A percentile compares a stretch with the other conserved stretches of the same genome.
These are phyloP conservation scores for Tholera decimalis DNA, from an alignment of 2,888 invertebrate genomes.

Conservation along the genomic window DNA sequence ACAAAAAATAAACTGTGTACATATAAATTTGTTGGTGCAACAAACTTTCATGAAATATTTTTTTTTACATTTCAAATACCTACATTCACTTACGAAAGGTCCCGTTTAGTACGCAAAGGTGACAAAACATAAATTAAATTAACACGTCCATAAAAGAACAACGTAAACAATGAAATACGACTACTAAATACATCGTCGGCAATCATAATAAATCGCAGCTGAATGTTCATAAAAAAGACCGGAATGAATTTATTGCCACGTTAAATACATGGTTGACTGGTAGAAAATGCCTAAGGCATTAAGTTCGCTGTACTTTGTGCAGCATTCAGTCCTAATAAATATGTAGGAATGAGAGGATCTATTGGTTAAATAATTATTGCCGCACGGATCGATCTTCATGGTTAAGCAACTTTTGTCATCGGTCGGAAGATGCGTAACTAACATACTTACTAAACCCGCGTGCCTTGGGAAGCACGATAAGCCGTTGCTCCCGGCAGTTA, in stretches of 20 bases:
- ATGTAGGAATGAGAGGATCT: no score
- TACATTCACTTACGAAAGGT: not conserved
- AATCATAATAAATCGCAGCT: slow-evolving; percentile 47
- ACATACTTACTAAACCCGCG: no score
- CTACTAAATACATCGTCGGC: slow-evolving; percentile 26
- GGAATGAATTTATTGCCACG: slow-evolving; percentile 24
- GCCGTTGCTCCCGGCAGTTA: no score
- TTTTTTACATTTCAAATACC: slow-evolving; percentile 6
- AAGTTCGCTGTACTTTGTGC: no score
- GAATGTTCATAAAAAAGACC: slow-evolving; percentile 45
- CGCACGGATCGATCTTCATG: no score
- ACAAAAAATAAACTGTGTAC: not conserved
- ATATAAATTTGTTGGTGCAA: not conserved
- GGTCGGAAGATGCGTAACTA: no score
- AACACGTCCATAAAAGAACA: slow-evolving; percentile 19
- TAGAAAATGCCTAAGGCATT: no score
- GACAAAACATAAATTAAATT: slow-evolving; percentile 23
- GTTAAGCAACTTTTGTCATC: no score
- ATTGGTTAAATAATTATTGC: no score
- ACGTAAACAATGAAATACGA: slow-evolving; percentile 37
- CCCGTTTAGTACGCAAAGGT: not conserved
- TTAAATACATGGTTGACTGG: no score
- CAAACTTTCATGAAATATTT: not conserved
- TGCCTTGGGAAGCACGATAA: no score
- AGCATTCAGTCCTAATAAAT: no score